phyloP scores from a whole-genome alignment of 2,888 invertebrate genomes.

The Spilosoma lubricipeda region DNA sequence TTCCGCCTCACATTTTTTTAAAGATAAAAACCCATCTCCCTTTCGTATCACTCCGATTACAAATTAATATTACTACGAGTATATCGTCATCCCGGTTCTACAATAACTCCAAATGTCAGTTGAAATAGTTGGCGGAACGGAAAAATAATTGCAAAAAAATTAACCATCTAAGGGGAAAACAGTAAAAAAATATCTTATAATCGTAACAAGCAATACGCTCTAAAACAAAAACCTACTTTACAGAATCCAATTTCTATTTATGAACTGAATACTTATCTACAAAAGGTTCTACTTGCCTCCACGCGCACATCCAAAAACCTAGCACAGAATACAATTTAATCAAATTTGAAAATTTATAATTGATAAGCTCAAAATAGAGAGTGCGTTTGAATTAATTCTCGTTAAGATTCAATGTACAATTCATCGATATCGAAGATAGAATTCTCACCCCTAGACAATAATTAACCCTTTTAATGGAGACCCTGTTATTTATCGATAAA shows the following conservation, averaged over 20 bases:
- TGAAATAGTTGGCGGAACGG: not conserved
- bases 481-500: conserved; percentile 12
- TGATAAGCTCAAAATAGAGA: conserved; percentile 21
- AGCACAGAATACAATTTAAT: conserved; percentile 14
- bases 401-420: conserved; percentile 13
- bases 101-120: not conserved
- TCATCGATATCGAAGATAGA: conserved; percentile 9
- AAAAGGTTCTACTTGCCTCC: conserved; percentile 14
- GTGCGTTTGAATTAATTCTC: conserved; percentile 14
- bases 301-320: conserved; percentile 8
- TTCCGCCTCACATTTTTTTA: too few relatives aligned
- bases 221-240: conserved; percentile 14
- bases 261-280: conserved; percentile 18
- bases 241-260: conserved; percentile 24
- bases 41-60: not conserved
- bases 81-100: not conserved
- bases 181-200: conserved; percentile 3
- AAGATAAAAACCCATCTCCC: too few relatives aligned
- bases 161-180: too few relatives aligned
- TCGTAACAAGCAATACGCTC: conserved; percentile 7
- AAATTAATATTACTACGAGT: not conserved
- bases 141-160: too few relatives aligned
- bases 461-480: conserved; percentile 20
- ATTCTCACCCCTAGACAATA: conserved; percentile 17
- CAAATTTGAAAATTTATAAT: conserved; percentile 17